A percentile compares a stretch with the other conserved stretches of the same genome.
Conservation (phyloP, 2,113 vertebrate genomes). For the Megalops atlanticus region DNA sequence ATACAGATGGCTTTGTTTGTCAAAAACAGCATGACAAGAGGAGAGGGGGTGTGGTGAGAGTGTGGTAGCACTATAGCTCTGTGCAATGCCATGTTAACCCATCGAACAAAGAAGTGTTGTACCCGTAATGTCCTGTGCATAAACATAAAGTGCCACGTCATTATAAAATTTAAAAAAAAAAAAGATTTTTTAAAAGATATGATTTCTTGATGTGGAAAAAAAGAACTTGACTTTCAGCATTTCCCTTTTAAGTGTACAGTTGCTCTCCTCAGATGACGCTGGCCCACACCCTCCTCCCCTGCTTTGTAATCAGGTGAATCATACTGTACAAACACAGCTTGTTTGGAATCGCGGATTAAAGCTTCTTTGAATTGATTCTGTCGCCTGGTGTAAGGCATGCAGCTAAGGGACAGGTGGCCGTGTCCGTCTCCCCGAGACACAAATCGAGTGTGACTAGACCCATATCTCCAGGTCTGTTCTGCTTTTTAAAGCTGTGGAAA, state of each 20-base stretch:
- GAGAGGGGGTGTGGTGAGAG: neutral
- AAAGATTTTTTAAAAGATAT: neutral
- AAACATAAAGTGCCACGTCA: neutral
- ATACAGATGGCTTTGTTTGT: slow-evolving; percentile 63
- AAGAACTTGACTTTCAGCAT: neutral
- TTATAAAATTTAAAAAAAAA: neutral
- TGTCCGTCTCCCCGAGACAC: slow-evolving; percentile 63
- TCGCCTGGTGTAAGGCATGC: slow-evolving; percentile 46
- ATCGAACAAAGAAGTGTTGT: neutral
- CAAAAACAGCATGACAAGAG: slow-evolving; percentile 43
- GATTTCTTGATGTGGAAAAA: neutral
- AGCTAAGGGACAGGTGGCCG: slow-evolving; percentile 42
- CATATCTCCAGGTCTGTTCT: slow-evolving; percentile 77
- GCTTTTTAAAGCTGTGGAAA: slow-evolving; percentile 74
- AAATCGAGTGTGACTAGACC: slow-evolving; percentile 79
- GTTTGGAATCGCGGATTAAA: slow-evolving; percentile 48
- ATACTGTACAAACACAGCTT: slow-evolving; percentile 2
- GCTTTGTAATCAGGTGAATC: slow-evolving; percentile 21
- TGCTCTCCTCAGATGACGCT: neutral
- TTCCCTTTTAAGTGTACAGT: neutral
- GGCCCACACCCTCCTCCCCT: neutral
- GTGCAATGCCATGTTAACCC: neutral
- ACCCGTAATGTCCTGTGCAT: too few relatives aligned
- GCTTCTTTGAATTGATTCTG: slow-evolving; percentile 64
- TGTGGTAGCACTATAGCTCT: neutral